phyloP scores from a whole-genome alignment of 2,113 vertebrate genomes.

The Rostratula benghalensis region DNA sequence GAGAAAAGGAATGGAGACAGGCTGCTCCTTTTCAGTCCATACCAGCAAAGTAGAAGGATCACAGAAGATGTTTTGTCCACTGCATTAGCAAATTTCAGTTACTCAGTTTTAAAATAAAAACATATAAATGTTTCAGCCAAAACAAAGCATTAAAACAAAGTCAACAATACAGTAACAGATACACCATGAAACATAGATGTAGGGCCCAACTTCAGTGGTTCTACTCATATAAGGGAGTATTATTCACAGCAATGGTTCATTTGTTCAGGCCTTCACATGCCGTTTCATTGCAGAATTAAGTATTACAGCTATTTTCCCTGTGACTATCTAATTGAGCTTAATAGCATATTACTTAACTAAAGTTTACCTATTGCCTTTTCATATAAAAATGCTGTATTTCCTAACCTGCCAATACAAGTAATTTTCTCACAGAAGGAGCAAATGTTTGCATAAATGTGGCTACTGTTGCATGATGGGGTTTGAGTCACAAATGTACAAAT shows the following conservation, averaged over 20 bases:
- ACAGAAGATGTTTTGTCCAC: not conserved
- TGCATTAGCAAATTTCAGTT: not conserved
- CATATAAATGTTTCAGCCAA: not conserved
- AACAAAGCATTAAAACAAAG: not conserved
- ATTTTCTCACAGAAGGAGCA: not conserved
- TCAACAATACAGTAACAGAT: not conserved
- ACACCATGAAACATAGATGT: not conserved
- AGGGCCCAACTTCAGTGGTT: not conserved
- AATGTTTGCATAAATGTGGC: not conserved
- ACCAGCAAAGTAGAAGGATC: not conserved
- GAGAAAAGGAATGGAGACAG: not conserved
- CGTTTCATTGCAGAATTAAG: not conserved
- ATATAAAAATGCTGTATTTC: not conserved
- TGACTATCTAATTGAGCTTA: slow-evolving; percentile 16
- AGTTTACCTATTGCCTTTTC: not conserved
- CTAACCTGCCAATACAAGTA: not conserved
- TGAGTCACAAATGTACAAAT: not conserved
- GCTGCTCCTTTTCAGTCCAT: not conserved
- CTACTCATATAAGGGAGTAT: not conserved
- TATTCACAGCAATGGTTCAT: not conserved
- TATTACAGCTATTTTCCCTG: not conserved
- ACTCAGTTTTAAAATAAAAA: not conserved
- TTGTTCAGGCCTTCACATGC: not conserved
- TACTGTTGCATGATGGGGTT: not conserved
- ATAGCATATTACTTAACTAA: not conserved